Base-by-base conservation (phyloP, 2,888 invertebrate genomes). In the Poecilobothrus nobilitatus region DNA sequence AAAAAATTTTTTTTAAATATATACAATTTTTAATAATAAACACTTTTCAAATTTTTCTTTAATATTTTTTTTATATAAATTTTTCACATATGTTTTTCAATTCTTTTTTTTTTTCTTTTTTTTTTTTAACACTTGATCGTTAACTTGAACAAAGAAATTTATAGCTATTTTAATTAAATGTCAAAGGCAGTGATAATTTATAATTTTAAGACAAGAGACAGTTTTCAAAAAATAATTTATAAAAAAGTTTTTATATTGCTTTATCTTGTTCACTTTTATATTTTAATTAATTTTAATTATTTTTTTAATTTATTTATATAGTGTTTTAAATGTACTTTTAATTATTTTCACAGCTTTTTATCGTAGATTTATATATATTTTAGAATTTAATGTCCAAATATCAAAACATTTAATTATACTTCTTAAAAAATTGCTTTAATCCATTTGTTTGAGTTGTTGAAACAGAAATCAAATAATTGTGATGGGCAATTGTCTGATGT, bases 401-500 rank as follows among this genome's bases (percentile, higher is more conserved):
- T 1, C 7, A 5, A 5, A 8, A 10, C 7, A 12, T 53, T 53
- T 53, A 27, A 27, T 53, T 53, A 53, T 53, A 53, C 12, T 37
- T 37, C 12, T 37, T 37, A 18, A 18, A 53, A 53, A 53, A 53
- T 53, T 53, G 12, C 6, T 53, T 12, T 18, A 63, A 9, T 63
- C 10, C 21, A 21, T 63, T 63, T 22, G 22, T 63, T 20, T 90
- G 88, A 78, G 89, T 89, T 75, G 91, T 85, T 73, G 89, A 90
- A 77, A 92, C 86, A 76, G 91, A 88, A 83, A 93, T 91, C 78
- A 94, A 86, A 79, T 92, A 92, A 78, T 93, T 91, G 87, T 94
- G 94, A 71, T 94, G 86, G 76, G 89, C 90, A 78, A 91, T 90
- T 74, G 94, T 94, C 83, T 93, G 93, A 82, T 94, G 94, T 82